Evolutionary conservation across 1,140 invertebrate species (phyloP).

Genomic region (Watersipora subatra): DNA sequence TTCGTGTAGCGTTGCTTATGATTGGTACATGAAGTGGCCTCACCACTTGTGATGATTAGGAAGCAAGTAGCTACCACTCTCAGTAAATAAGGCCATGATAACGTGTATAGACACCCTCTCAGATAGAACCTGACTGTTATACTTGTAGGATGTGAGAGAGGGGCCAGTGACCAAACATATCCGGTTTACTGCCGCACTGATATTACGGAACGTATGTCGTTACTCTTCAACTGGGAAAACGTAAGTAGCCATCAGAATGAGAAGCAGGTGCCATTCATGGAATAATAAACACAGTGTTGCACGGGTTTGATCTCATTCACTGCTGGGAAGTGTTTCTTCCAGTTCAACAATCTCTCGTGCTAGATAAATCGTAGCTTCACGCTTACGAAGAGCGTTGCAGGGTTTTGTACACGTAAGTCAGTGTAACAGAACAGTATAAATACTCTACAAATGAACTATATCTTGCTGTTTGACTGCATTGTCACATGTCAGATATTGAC

Average conservation of each 20-base stretch:
- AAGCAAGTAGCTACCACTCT: too few species aligned
- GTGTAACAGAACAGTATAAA: background rate
- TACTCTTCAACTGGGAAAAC: slow-evolving; percentile 49
- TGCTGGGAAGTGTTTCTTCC: background rate
- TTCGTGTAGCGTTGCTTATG: too few species aligned
- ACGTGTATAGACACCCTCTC: too few species aligned
- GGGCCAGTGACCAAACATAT: slow-evolving; percentile 98
- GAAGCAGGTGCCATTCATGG: background rate
- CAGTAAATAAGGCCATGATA: too few species aligned
- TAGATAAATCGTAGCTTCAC: background rate
- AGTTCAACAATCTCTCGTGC: background rate
- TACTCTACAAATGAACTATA: background rate
- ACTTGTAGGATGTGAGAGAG: slow-evolving; percentile 88
- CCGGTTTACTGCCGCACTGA: slow-evolving; percentile 82
- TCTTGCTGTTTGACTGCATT: background rate
- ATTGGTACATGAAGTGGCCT: too few species aligned
- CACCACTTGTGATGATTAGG: too few species aligned
- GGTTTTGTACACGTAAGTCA: background rate
- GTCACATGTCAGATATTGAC: background rate
- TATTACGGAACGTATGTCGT: slow-evolving; percentile 88
- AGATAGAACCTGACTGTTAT: too few species aligned
- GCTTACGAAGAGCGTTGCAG: background rate
- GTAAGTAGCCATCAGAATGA: slow-evolving; percentile 44
- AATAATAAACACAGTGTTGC: background rate
- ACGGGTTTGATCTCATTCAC: background rate